Base-by-base conservation (phyloP, 2,797 vertebrate species). In the Varecia variegata region DNA sequence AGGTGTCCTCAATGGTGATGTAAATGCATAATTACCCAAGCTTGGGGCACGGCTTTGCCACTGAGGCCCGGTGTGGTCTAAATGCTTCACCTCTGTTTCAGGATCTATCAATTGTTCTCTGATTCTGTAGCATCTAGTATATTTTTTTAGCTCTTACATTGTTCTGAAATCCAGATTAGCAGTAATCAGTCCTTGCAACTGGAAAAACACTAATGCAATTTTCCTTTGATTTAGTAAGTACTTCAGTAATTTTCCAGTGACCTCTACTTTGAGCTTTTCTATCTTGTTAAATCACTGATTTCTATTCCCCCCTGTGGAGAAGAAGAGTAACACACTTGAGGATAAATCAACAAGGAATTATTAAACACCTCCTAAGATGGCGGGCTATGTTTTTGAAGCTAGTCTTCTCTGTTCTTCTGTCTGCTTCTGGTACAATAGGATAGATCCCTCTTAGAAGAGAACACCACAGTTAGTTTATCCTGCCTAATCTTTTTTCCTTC, bases 281-380 rank as follows among this genome's bases (percentile, higher is more conserved):
- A 88, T 76, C 80, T 94, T 96, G 80, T 97, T 97, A 70, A 95
- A 81, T 89, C 82, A 43, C 93, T 96, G 94, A 93, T 97, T 97
- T 97, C 93, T 88, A 2, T 94, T 87, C 60, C 47, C 86, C 38
- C 85, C 38, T n/a, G 10, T 85, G 87, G 80, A 86, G 81, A 67
- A 95, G 84, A 52, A 88, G 74, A 94, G 56, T 35, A 79, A 88
- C 35, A 88, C 84, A 70, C 93, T 83, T 56, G 83, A 96, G 83
- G 80, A 62, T 93, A 96, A 96, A 96, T 94, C 96, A 96, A 95
- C 94, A 96, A 88, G 85, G 67, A 87, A 89, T 97, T 84, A 81
- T 77, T 60, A 90, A 81, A 87, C 92, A 87, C 50, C 82, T 81
- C 32, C 58, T 76, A 65, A 56, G 88, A 85, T 25, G 12, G 74